Base-by-base conservation (phyloP, 2,113 vertebrate species). In the Daphoenositta chrysoptera region DNA sequence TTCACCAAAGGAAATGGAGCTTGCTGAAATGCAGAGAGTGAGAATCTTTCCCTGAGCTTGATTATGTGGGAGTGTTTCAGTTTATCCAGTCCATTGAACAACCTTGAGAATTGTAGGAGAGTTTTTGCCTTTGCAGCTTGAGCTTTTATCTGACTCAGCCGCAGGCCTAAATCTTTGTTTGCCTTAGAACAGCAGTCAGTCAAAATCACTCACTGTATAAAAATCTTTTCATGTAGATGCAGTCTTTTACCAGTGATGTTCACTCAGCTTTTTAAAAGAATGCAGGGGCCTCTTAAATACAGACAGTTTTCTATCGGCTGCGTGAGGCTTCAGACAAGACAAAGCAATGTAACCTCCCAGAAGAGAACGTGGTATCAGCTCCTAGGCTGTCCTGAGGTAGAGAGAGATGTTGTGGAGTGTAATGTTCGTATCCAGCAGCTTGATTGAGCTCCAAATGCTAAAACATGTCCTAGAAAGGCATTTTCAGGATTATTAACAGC, bases 381-480 rank as follows among this genome's bases (percentile, higher is more conserved):
- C 45, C 79, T 33, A 57, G 71, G 83, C 63, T 94, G 39, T 86
- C 92, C 73, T 85, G 58, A 92, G 35, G 81, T 50, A 83, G 53
- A 42, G 11, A 48, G 66, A 86, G 79, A 86, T 61, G 63, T 76
- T 77, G 45, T 77, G 58, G 90, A 80, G 71, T 83, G 28, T 86
- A 92, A 94, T 88, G 90, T 66, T 88, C 63, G 70, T 65, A 86
- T 81, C 85, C 90, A 96, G 79, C 90, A 93, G 95, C 79, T 92
- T 86, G 85, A 95, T 18, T 88, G 79, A 92, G 51, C 39, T 92
- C 71, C 76, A 73, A 93, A 90, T 93, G 50, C 54, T 93, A 86
- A 93, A 97, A 77, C 39, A 88, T 54, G 71, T 92, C 95, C 90
- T 92, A 92, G 82, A 87, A 97, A 94, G 70, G 66, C 94, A 97